These are phyloP conservation scores for Prosopocoilus inquinatus DNA, from an alignment of 2,888 invertebrate species.

Conservation along the genomic window DNA sequence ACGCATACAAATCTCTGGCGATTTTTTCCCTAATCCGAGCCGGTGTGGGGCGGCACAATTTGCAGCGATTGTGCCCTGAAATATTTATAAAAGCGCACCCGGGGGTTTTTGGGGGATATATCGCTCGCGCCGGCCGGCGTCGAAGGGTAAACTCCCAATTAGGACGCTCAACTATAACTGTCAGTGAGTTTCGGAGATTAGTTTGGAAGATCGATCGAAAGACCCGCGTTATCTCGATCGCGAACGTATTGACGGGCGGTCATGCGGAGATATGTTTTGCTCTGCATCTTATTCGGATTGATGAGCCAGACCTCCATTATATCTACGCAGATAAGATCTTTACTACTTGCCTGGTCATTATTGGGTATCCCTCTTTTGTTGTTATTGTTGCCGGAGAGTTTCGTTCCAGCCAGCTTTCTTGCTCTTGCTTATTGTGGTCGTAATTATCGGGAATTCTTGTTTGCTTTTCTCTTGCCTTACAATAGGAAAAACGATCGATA, in stretches of 20 bases:
- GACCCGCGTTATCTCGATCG: no score
- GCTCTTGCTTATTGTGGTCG: no score
- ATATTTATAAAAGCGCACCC: neutral
- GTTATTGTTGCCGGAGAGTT: no score
- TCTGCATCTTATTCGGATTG: slow-evolving; percentile 3
- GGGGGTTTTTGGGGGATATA: no score
- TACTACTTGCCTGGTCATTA: neutral
- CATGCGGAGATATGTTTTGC: slow-evolving; percentile 4
- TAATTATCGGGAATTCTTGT: no score
- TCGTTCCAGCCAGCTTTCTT: no score
- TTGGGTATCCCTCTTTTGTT: no score
- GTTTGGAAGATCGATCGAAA: neutral
- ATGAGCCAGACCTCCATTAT: slow-evolving; percentile 2
- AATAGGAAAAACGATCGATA: no score
- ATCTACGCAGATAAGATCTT: neutral
- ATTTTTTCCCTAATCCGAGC: no score
- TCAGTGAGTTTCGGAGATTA: slow-evolving; percentile 2
- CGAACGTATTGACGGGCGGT: neutral
- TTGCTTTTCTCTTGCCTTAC: no score
- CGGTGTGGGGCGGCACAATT: neutral
- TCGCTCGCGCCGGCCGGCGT: neutral
- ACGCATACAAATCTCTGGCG: no score
- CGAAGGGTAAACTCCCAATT: slow-evolving; percentile 3
- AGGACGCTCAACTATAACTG: slow-evolving; percentile 2
- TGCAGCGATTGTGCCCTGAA: slow-evolving; percentile 7